A percentile compares a stretch with the other conserved stretches of the same genome.
These are phyloP conservation scores for Furcifer pardalis DNA, from an alignment of 2,797 vertebrate genomes.

Conservation along the genomic window DNA sequence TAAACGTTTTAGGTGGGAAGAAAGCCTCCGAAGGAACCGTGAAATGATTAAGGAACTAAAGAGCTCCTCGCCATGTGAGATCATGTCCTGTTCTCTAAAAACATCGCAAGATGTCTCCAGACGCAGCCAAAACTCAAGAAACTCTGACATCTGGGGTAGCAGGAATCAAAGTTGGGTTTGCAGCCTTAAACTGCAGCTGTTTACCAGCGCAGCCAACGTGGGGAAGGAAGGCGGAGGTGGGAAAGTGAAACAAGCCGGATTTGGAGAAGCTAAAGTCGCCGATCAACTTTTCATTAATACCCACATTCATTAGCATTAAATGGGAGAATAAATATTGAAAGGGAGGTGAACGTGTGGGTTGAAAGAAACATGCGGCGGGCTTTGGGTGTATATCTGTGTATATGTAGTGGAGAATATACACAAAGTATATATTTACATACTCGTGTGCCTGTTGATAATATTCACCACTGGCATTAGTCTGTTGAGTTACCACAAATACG, in stretches of 20 bases:
- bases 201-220: conserved; percentile 8
- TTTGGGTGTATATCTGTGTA: background rate
- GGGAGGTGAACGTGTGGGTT: background rate
- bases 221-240: background rate
- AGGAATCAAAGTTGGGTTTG: conserved; percentile 61
- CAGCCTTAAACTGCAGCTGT: conserved; percentile 25
- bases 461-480: background rate
- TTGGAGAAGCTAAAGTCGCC: background rate
- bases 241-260: conserved; percentile 1
- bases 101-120: conserved; percentile 83
- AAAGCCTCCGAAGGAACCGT: conserved; percentile 93
- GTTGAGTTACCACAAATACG: background rate
- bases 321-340: background rate
- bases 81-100: conserved; percentile 88
- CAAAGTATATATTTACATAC: background rate
- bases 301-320: conserved; percentile 49
- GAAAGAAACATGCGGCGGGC: background rate
- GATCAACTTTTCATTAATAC: conserved; percentile 46
- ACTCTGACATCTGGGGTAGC: conserved; percentile 79
- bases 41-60: conserved; percentile 98
- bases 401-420: background rate
- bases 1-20: conserved; percentile 99
- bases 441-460: background rate
- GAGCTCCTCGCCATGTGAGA: conserved; percentile 93
- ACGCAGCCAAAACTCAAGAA: conserved; percentile 79